Percentiles rank a stretch among this genome's conserved stretches.
Evolutionary conservation across 2,113 vertebrate species (phyloP).

Genomic region (Engystomops pustulosus): DNA sequence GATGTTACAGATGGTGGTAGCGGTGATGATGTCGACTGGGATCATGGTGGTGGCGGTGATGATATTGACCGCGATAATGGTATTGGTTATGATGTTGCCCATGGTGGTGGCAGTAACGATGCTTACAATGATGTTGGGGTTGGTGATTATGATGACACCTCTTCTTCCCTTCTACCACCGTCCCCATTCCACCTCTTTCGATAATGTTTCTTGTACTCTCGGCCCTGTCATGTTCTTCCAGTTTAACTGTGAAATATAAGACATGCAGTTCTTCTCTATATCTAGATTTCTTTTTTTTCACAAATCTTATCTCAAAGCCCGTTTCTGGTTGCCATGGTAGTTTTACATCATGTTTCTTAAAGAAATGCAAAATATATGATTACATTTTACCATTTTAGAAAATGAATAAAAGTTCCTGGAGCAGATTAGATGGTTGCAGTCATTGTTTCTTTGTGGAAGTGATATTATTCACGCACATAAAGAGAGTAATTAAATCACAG

Average conservation of each 20-base stretch:
- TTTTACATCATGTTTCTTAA: conserved; percentile 35
- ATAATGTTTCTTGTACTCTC: background rate
- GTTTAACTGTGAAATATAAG: background rate
- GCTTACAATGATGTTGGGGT: background rate
- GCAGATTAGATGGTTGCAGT: background rate
- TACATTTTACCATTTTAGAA: conserved; percentile 18
- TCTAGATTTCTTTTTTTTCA: background rate
- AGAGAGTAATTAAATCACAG: background rate
- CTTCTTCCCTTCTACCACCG: background rate
- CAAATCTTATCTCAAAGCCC: conserved; percentile 28
- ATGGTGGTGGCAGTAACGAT: background rate
- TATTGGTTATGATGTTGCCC: background rate
- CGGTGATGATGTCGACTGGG: background rate
- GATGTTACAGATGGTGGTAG: background rate
- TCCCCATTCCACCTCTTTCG: background rate
- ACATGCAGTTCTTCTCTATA: background rate
- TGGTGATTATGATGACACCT: background rate
- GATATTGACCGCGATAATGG: background rate
- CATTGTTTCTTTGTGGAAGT: background rate
- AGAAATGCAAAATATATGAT: conserved; percentile 27
- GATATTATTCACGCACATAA: conserved; percentile 14
- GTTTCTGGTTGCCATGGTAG: conserved; percentile 50
- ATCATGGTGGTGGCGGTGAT: background rate
- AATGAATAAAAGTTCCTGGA: conserved; percentile 20
- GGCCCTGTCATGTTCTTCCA: conserved; percentile 1